These are phyloP conservation scores for Drosophila demipolita DNA, from an alignment of 2,888 invertebrate species.

Conservation along the genomic window DNA sequence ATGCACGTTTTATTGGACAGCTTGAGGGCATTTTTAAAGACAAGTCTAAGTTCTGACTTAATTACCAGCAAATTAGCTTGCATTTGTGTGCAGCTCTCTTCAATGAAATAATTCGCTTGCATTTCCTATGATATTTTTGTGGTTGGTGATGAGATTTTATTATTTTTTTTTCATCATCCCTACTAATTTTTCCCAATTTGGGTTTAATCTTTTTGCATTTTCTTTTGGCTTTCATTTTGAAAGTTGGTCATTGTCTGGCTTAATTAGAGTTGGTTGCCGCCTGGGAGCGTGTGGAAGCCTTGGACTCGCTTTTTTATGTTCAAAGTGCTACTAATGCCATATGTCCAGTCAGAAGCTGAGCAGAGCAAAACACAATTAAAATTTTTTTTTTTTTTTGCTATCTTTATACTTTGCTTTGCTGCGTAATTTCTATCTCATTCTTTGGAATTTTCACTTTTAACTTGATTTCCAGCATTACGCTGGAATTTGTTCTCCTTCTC, in stretches of 20 bases:
- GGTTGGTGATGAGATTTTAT: slow-evolving; percentile 20
- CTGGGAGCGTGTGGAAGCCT: slow-evolving; percentile 26
- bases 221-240: slow-evolving; percentile 25
- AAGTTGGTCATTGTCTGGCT: slow-evolving; percentile 62
- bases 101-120: slow-evolving; percentile 61
- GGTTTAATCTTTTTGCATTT: slow-evolving; percentile 5
- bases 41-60: slow-evolving; percentile 46
- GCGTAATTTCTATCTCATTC: slow-evolving; percentile 54
- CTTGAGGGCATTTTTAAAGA: slow-evolving; percentile 54
- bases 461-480: slow-evolving; percentile 55
- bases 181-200: slow-evolving; percentile 16
- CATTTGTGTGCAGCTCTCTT: slow-evolving; percentile 53
- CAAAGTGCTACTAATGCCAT: slow-evolving; percentile 52
- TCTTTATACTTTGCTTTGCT: slow-evolving; percentile 41
- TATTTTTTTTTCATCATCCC: slow-evolving; percentile 12
- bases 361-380: slow-evolving; percentile 62
- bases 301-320: slow-evolving; percentile 11
- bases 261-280: slow-evolving; percentile 64
- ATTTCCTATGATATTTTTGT: not conserved
- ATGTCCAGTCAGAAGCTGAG: slow-evolving; percentile 53
- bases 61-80: slow-evolving; percentile 64
- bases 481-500: slow-evolving; percentile 23
- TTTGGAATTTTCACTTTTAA: slow-evolving; percentile 61
- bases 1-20: slow-evolving; percentile 44
- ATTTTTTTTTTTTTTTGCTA: slow-evolving; percentile 24